Evolutionary conservation across 1,140 invertebrate species (phyloP), one percentile per base, ranked within the genome.

Genomic region (Heliconius congener): DNA sequence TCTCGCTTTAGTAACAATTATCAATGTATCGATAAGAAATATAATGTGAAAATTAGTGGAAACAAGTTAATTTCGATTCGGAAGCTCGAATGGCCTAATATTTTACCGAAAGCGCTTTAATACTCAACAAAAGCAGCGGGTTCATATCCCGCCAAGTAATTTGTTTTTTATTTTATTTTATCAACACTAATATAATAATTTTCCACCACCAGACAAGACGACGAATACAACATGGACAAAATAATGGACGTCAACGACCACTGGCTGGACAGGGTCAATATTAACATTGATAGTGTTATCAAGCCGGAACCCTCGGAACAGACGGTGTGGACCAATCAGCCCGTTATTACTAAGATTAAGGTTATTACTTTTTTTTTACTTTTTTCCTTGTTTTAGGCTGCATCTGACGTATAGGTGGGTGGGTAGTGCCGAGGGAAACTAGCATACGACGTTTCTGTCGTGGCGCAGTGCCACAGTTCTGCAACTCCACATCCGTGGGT

Each of bases 271-370:
- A 84, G 90, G 73, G 75, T 91, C 11, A 84, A 90, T 74, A 85
- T 87, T 27, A 87, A 92, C 77, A 83, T 93, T 19, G 89, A 91
- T 42, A 82, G 75, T 2, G 71, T 85, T 23, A 82, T 11, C 50
- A 78, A 27, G 74, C 83, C 55, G 4, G 60, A 66, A n/a, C 9
- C 60, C 60, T 27, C 13, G 23, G 60, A 66, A 16, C 23, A 71
- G 13, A 30, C 46, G 60, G 77, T 66, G 16, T 87, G 84, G 86
- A 87, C 84, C 72, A 79, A 81, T 34, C 76, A 60, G 19, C 88
- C 90, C 3, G 78, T 89, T 34, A 87, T 90, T 60, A 84, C 90
- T 9, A 89, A 90, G 74, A 88, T 90, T 77, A 81, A 90, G 89
- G 90, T 91, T 77, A 76, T 8, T 66, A 6, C 34, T 9, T 23